Percentiles rank a stretch among this genome's conserved stretches.
Evolutionary conservation across 2,113 vertebrate species (phyloP).

Genomic region (Mustela lutreola): DNA sequence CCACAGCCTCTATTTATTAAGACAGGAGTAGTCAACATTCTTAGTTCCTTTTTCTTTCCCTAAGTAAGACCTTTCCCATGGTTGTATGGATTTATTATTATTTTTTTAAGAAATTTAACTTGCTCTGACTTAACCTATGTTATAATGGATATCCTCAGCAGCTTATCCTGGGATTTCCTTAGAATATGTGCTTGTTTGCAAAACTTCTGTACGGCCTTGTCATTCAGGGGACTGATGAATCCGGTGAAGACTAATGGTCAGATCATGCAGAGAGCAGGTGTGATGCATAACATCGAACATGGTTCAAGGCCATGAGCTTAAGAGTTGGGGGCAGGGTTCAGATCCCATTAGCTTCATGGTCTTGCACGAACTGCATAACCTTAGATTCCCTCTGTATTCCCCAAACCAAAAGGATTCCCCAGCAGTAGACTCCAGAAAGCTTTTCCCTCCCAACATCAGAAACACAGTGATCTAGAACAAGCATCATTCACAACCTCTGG

Average conservation of each 20-base stretch:
- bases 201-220: not conserved
- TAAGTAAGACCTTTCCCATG: not conserved
- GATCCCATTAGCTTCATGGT: not conserved
- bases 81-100: not conserved
- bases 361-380: not conserved
- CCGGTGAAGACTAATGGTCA: not conserved
- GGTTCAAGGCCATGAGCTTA: not conserved
- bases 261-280: not conserved
- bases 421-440: not conserved
- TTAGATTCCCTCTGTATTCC: not conserved
- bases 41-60: not conserved
- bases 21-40: not conserved
- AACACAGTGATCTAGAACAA: not conserved
- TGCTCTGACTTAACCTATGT: not conserved
- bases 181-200: not conserved
- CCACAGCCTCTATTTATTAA: not conserved
- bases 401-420: not conserved
- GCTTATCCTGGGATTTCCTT: not conserved
- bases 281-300: not conserved
- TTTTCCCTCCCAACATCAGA: not conserved
- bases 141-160: not conserved
- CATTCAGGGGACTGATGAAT: not conserved
- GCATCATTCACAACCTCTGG: too few species aligned
- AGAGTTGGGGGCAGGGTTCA: not conserved
- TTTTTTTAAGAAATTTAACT: not conserved